phyloP scores from a whole-genome alignment of 1,140 invertebrate species.

The Mycetomoellerius zeteki region DNA sequence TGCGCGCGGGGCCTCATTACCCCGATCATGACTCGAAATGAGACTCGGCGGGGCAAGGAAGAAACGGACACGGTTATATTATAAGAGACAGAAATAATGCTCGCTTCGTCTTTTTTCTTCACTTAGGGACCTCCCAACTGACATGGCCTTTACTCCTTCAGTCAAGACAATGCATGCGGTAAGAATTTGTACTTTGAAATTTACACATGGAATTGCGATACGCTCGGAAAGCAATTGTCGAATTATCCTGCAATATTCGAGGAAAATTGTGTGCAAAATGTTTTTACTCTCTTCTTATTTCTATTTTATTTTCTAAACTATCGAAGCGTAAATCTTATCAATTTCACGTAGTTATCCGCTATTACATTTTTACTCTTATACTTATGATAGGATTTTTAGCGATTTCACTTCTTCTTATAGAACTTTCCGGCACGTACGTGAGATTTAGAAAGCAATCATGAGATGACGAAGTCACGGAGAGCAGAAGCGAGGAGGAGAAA shows the following conservation, averaged over 20 bases:
- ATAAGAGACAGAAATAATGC: conserved; percentile 85
- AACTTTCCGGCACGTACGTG: conserved; percentile 66
- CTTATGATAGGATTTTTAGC: neutral
- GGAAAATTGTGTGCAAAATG: neutral
- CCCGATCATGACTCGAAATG: conserved; percentile 86
- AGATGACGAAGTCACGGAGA: conserved; percentile 25
- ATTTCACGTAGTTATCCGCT: conserved; percentile 7
- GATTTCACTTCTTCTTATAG: conserved; percentile 26
- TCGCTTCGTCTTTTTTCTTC: conserved; percentile 81
- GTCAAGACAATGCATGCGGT: neutral
- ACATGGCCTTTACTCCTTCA: conserved; percentile 30
- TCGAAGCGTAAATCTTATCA: conserved; percentile 35
- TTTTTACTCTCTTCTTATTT: neutral
- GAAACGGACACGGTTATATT: conserved; percentile 86
- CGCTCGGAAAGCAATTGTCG: neutral
- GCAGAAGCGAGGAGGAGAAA: neutral
- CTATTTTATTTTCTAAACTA: neutral
- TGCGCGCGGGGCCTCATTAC: conserved; percentile 84
- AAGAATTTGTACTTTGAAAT: conserved; percentile 13
- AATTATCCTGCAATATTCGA: neutral
- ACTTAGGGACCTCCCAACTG: conserved; percentile 45
- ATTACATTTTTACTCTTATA: conserved; percentile 28
- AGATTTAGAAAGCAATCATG: conserved; percentile 73
- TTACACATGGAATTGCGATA: conserved; percentile 18
- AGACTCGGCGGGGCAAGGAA: conserved; percentile 79